phyloP scores from a whole-genome alignment of 2,113 vertebrate genomes.

The Spea bombifrons region DNA sequence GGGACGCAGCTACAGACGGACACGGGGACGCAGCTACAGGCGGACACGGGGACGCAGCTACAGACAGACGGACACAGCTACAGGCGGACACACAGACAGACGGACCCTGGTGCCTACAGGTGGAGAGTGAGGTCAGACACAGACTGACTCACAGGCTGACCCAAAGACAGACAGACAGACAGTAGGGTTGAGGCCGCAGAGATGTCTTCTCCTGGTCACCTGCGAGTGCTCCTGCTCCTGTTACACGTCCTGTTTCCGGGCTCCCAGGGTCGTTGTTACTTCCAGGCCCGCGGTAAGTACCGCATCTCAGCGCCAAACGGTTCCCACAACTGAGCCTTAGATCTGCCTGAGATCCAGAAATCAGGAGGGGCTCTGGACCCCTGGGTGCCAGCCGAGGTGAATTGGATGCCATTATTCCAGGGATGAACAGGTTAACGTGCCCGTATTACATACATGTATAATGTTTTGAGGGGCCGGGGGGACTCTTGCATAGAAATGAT shows the following conservation, averaged over 20 bases:
- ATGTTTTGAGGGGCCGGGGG: too few species aligned
- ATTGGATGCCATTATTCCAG: too few species aligned
- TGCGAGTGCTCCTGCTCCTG: not conserved
- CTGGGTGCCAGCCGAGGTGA: too few species aligned
- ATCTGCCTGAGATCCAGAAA: too few species aligned
- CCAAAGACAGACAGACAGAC: not conserved
- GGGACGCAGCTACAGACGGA: not conserved
- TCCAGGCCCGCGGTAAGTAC: slow-evolving; percentile 29
- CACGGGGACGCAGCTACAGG: not conserved
- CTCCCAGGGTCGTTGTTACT: slow-evolving; percentile 22
- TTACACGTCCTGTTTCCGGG: not conserved
- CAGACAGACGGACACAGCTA: slow-evolving; percentile 3
- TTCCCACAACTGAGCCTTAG: too few species aligned
- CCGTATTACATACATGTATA: too few species aligned
- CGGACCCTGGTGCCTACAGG: not conserved
- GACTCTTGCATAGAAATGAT: too few species aligned
- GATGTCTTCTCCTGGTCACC: not conserved
- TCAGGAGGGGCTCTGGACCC: too few species aligned
- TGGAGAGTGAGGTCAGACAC: not conserved
- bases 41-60: not conserved
- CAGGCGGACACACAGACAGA: slow-evolving; percentile 1
- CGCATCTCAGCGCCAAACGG: too few species aligned
- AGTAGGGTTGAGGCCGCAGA: not conserved
- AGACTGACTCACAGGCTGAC: not conserved
- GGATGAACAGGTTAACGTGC: too few species aligned